phyloP scores from a whole-genome alignment of 2,113 vertebrate species.

The Pseudopipra pipra region DNA sequence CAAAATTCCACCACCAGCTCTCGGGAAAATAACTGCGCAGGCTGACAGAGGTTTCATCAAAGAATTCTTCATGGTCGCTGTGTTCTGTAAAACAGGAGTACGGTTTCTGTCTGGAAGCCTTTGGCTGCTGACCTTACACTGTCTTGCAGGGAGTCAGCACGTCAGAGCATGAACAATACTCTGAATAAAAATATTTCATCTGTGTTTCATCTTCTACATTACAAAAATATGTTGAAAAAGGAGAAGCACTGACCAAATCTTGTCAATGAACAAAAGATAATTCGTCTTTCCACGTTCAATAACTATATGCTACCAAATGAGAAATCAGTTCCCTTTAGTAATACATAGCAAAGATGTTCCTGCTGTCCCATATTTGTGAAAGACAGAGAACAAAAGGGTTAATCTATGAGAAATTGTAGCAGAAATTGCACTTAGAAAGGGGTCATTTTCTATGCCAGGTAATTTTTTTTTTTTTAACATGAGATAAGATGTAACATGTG shows the following conservation, averaged over 20 bases:
- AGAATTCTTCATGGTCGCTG: slow-evolving; percentile 53
- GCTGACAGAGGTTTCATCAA: slow-evolving; percentile 34
- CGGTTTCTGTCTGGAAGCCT: neutral
- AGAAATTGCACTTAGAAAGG: neutral
- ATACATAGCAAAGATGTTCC: neutral
- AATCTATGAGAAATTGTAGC: neutral
- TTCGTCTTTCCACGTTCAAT: neutral
- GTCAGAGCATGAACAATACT: neutral
- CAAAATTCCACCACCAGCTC: slow-evolving; percentile 74
- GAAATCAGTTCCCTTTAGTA: neutral
- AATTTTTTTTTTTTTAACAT: neutral
- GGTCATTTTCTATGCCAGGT: fast-evolving
- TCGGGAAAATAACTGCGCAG: slow-evolving; percentile 76
- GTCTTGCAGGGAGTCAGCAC: neutral
- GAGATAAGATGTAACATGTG: neutral
- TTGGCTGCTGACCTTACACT: neutral
- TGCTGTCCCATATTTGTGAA: neutral
- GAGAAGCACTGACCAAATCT: neutral
- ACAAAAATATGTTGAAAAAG: neutral
- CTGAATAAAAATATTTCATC: neutral
- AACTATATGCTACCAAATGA: neutral
- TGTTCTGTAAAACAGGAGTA: neutral
- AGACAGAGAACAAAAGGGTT: neutral
- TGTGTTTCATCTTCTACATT: neutral
- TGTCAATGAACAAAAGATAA: neutral